phyloP scores from a whole-genome alignment of 30 jellyfish, hydroid and myxozoan species.

The Pelagia noctiluca region DNA sequence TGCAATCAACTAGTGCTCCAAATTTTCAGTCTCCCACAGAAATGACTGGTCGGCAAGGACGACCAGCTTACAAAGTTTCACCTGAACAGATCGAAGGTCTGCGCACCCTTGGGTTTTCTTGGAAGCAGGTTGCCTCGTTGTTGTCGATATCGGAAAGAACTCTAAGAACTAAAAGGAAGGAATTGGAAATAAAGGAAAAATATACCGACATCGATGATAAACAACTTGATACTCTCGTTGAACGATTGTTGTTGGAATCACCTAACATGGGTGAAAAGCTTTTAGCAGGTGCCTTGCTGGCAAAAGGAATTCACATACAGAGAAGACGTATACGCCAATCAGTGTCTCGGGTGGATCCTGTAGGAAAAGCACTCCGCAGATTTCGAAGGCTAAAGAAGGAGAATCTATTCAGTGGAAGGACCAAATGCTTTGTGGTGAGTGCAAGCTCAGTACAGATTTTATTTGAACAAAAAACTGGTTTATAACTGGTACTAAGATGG shows the following conservation, averaged over 20 bases:
- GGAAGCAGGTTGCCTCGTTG: slow-evolving; percentile 22
- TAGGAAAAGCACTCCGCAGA: slow-evolving; percentile 32
- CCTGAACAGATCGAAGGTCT: slow-evolving; percentile 18
- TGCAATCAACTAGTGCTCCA: not conserved
- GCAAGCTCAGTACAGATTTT: not conserved
- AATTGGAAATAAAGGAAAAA: slow-evolving; percentile 9
- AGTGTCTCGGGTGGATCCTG: slow-evolving; percentile 42
- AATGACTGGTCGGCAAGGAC: slow-evolving; percentile 31
- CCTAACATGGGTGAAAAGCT: slow-evolving; percentile 54
- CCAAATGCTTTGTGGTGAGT: slow-evolving; percentile 6
- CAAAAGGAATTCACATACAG: slow-evolving; percentile 38
- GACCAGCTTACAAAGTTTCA: slow-evolving; percentile 8
- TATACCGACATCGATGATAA: slow-evolving; percentile 27
- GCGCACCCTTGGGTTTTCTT: slow-evolving; percentile 18
- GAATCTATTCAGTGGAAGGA: slow-evolving; percentile 1
- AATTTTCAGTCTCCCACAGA: slow-evolving; percentile 29
- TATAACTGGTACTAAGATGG: not conserved
- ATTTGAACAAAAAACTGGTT: not conserved
- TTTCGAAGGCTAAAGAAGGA: slow-evolving; percentile 23
- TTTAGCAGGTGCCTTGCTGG: slow-evolving; percentile 45
- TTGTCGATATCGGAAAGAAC: slow-evolving; percentile 30
- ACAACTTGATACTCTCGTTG: slow-evolving; percentile 16
- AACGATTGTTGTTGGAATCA: slow-evolving; percentile 5
- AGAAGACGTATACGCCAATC: slow-evolving; percentile 31
- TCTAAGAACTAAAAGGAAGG: slow-evolving; percentile 9